Base-by-base conservation (phyloP, 2,888 invertebrate genomes). In the Linhomoeus sp. region DNA sequence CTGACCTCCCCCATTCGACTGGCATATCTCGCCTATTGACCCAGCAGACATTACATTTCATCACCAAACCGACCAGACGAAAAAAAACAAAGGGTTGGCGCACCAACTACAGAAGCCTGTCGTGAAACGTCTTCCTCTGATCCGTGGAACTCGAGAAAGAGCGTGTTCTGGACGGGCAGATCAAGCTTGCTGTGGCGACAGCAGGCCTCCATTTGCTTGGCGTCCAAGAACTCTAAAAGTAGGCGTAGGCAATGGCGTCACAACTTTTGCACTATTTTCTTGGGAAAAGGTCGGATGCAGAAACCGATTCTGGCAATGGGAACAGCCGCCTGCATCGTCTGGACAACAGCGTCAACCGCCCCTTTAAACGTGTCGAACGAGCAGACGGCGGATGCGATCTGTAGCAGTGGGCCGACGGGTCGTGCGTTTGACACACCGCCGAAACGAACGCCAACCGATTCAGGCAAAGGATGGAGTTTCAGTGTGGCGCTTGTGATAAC, bases 141-240 rank as follows among this genome's bases (percentile, higher is more conserved):
- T 1, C 72, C 72, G 54, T 72, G 69, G 53, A 73, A 72, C 53
- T 73, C 73, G 22, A 73, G 55, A 52, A 73, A 73, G 15, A 73
- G 55, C 1, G 70, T 68, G 2, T 72, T 70, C 1, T 61, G 56
- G 45, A 65, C 67, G 17, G 59, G 55, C 46, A 67, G 62, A 42
- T 62, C 53, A 9, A 69, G 57, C 23, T 68, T 61, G 52, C 68
- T 69, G 63, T 65, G 72, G 24, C 59, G 57, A 55, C 70, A 72
- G 51, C 67, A 67, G 0, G 70, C 70, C 45, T 60, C 59, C 43
- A 73, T 66, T 40, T 68, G 66, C 17, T 63, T 57, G 23, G 69
- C 67, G 58, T 73, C 72, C 29, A 73, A 57, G 47, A 72, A 66
- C 57, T 73, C 72, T 71, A 56, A 36, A n/a, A n/a, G n/a, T n/a